Evolutionary conservation across 2,113 vertebrate genomes (phyloP).

Genomic region (Python bivittatus): DNA sequence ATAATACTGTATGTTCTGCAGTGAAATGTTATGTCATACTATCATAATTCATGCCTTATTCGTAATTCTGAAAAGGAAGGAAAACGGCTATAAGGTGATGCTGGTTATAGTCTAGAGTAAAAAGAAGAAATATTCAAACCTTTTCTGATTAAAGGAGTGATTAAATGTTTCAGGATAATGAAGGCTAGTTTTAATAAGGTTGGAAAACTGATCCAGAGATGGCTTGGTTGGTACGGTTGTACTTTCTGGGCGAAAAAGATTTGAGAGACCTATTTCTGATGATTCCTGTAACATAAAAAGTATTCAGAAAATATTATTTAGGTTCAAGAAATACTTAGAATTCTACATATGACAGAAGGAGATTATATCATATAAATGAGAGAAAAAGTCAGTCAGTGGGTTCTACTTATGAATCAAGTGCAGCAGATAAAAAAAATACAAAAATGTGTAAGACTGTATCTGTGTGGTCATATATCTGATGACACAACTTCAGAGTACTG

Average conservation of each 20-base stretch:
- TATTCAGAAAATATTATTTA: conserved; percentile 30
- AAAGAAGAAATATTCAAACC: conserved; percentile 70
- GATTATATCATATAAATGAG: neutral
- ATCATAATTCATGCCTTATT: neutral
- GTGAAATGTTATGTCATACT: neutral
- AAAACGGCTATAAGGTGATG: neutral
- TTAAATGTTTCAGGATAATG: conserved; percentile 90
- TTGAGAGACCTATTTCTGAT: conserved; percentile 89
- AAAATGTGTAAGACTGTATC: neutral
- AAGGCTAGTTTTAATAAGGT: conserved; percentile 91
- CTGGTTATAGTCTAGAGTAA: neutral
- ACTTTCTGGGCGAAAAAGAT: conserved; percentile 86
- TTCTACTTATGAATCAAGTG: neutral
- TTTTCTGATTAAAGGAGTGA: conserved; percentile 88
- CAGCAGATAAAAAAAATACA: neutral
- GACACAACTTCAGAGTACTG: neutral
- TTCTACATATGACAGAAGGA: neutral
- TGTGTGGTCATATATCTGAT: neutral
- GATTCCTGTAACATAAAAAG: conserved; percentile 79
- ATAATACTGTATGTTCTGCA: neutral
- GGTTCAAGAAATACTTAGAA: neutral
- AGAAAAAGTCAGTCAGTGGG: neutral
- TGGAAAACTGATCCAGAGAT: conserved; percentile 87
- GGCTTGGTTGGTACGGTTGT: conserved; percentile 76
- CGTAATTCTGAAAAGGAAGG: neutral